phyloP scores from a whole-genome alignment of 2,113 vertebrate species.

The Todiramphus chloris region DNA sequence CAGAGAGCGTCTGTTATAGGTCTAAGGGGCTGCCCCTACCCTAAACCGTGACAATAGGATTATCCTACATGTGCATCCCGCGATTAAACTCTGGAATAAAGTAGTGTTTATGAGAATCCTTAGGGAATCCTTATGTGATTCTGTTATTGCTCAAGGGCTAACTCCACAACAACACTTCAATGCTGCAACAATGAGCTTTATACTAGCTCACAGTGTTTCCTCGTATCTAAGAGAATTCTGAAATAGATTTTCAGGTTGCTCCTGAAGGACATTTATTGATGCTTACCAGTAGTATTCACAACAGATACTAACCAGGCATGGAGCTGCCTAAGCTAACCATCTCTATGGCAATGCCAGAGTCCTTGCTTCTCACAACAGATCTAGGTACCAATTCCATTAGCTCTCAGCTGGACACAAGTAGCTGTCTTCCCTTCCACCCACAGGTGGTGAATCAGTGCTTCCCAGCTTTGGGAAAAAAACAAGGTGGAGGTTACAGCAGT shows the following conservation, averaged over 20 bases:
- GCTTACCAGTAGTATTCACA: background rate
- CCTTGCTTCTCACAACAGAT: background rate
- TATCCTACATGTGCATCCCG: background rate
- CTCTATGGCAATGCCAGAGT: background rate
- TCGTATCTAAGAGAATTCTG: background rate
- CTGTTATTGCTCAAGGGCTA: background rate
- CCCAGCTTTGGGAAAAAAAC: background rate
- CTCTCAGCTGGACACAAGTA: background rate
- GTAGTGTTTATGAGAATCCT: background rate
- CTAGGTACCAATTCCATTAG: background rate
- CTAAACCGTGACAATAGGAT: too few species aligned
- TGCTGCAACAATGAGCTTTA: background rate
- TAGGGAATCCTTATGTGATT: background rate
- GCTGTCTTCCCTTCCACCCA: background rate
- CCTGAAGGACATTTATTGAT: background rate
- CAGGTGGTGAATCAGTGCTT: background rate
- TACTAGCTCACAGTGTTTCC: background rate
- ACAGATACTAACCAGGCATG: background rate
- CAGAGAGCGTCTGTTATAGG: too few species aligned
- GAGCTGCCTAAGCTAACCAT: background rate
- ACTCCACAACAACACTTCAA: accelerated
- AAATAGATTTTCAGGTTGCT: background rate
- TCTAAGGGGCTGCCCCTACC: too few species aligned
- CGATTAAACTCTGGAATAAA: background rate
- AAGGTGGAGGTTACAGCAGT: background rate